Evolutionary conservation across 1,140 invertebrate genomes (phyloP).

Genomic region (Drosophila takahashii): DNA sequence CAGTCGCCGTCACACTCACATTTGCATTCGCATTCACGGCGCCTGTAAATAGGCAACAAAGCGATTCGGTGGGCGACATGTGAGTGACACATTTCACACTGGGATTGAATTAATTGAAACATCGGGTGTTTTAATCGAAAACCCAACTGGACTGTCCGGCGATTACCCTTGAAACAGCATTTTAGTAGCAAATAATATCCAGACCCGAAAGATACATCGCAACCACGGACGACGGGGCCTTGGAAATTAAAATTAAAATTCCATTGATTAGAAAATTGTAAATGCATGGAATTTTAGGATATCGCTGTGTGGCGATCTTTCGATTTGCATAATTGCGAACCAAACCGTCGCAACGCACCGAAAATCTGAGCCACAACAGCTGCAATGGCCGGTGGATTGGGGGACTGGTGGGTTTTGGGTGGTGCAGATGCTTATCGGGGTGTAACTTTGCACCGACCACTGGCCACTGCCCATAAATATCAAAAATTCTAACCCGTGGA

Average conservation of each 20-base stretch:
- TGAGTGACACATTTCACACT: conserved; percentile 59
- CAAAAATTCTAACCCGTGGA: conserved; percentile 58
- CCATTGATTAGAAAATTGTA: conserved; percentile 84
- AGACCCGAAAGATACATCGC: conserved; percentile 21
- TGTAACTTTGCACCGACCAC: conserved; percentile 53
- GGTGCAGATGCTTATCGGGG: conserved; percentile 53
- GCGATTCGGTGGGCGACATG: conserved; percentile 7
- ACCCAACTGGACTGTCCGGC: neutral
- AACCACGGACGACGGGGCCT: conserved; percentile 8
- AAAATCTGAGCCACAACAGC: conserved; percentile 46
- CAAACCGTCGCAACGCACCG: conserved; percentile 62
- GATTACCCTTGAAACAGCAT: conserved; percentile 8
- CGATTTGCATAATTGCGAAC: conserved; percentile 81
- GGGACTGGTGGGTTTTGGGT: neutral
- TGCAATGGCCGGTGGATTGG: conserved; percentile 2
- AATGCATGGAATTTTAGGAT: conserved; percentile 81
- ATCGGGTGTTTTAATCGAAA: conserved; percentile 40
- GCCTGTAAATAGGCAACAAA: conserved; percentile 54
- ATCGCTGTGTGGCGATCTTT: conserved; percentile 75
- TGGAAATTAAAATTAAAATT: conserved; percentile 81
- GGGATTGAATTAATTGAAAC: conserved; percentile 60
- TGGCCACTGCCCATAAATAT: conserved; percentile 62
- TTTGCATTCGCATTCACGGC: neutral
- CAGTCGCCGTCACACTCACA: too few relatives aligned
- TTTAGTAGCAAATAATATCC: conserved; percentile 17